Conservation (phyloP, 2,113 vertebrate species). For the Neotoma lepida region DNA sequence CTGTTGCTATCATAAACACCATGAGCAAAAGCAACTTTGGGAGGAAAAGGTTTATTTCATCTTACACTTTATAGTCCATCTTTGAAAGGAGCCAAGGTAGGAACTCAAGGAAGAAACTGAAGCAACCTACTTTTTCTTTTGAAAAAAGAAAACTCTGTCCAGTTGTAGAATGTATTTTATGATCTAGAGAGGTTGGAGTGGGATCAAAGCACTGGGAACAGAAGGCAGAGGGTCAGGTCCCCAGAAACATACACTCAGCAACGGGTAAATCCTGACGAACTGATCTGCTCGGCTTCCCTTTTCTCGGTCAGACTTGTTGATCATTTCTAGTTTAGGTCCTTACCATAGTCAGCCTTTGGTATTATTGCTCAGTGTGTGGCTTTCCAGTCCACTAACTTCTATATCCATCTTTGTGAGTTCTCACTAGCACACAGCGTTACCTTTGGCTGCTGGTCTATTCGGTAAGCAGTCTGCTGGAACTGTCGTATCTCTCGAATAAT, state of each 20-base stretch:
- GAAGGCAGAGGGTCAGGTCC: neutral
- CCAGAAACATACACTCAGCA: neutral
- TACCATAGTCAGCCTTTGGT: neutral
- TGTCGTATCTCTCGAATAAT: slow-evolving; percentile 98
- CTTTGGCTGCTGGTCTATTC: slow-evolving; percentile 97
- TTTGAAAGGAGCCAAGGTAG: neutral
- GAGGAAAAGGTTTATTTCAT: neutral
- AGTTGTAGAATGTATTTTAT: neutral
- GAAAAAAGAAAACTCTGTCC: neutral
- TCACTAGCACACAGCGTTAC: slow-evolving; percentile 81
- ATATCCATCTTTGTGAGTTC: neutral
- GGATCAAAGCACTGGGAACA: neutral
- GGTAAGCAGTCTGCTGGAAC: slow-evolving; percentile 98
- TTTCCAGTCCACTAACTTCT: neutral
- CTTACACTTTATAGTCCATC: neutral
- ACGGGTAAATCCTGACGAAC: neutral
- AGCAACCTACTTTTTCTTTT: neutral
- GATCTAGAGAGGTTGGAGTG: neutral
- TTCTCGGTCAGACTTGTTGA: neutral
- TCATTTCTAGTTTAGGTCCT: neutral
- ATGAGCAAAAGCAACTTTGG: neutral
- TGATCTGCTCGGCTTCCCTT: neutral
- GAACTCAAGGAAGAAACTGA: neutral
- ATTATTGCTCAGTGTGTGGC: neutral
- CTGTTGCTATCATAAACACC: neutral